Evolutionary conservation across 2,888 invertebrate genomes (phyloP), one percentile per base, ranked within the genome.

Genomic region (Cotesia congregata): DNA sequence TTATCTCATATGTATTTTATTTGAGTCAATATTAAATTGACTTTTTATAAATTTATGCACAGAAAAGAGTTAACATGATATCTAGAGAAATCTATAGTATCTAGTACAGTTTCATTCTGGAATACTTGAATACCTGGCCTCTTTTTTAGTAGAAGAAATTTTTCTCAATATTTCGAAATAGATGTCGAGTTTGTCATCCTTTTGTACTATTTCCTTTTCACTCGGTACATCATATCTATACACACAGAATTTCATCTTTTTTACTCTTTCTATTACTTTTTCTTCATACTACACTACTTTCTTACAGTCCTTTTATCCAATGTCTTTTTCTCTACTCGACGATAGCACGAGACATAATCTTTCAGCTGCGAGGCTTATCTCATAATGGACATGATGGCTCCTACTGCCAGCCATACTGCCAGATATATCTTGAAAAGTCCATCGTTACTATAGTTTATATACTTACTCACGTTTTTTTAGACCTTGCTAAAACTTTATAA

Each of bases 361-460:
- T 69, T 39, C 6, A 17, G 65, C 39, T 70, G 70, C 61, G 64
- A 75, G 38, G 72, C 74, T 80, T 80, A 78, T 80, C 75, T 75
- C 39, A 50, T 76, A 75, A 80, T 78, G 74, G 77, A 73, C 67
- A 61, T 68, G 41, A 71, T 72, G 69, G n/a, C 17, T 59, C 67
- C 20, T n/a, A 40, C 38, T 50, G 50, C 50, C 50, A 12, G 50
- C 50, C 12, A 50, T 50, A 50, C 50, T 50, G 7, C 3, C 50
- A 7, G 50, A 50, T 50, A 50, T 50, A 50, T 50, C 50, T 50
- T 50, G 12, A 50, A 50, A 50, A 6, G 12, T 50, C 50, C 50
- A 50, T 50, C 50, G 50, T 50, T 50, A 50, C 12, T 50, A 50
- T 50, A 50, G 50, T 50, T 50, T 50, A 50, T 50, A 41, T 61